Conservation (phyloP, 92 coral and sea anemone species). For the Zoanthus gigantus region DNA sequence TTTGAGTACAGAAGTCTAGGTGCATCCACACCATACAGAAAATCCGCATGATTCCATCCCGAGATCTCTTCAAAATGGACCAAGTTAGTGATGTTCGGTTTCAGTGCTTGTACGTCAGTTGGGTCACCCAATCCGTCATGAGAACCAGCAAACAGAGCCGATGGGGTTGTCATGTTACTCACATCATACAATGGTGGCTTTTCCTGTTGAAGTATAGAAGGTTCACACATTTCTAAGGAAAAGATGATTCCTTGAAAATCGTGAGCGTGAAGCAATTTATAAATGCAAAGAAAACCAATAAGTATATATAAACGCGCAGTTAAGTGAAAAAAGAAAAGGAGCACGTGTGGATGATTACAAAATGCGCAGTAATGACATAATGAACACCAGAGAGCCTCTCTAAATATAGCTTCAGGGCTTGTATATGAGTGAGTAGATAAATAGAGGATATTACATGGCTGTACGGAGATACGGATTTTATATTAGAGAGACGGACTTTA, state of each 20-base stretch:
- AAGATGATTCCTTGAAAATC: neutral
- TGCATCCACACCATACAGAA: conserved; percentile 79
- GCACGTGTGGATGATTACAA: no score
- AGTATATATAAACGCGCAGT: neutral
- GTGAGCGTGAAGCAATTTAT: neutral
- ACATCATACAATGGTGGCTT: conserved; percentile 84
- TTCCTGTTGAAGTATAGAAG: conserved; percentile 47
- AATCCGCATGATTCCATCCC: conserved; percentile 83
- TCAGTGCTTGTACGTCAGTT: conserved; percentile 68
- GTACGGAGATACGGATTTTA: no score
- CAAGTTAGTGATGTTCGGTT: conserved; percentile 65
- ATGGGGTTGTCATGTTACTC: conserved; percentile 73
- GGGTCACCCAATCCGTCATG: conserved; percentile 83
- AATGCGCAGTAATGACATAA: no score
- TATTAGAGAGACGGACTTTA: no score
- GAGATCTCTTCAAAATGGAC: conserved; percentile 69
- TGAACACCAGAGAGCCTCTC: no score
- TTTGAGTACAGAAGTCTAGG: conserved; percentile 67
- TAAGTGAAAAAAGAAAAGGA: neutral
- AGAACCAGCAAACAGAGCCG: conserved; percentile 80
- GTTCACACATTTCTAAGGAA: neutral
- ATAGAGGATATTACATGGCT: no score
- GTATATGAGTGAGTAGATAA: no score
- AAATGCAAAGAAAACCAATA: neutral
- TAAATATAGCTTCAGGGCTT: no score